These are phyloP conservation scores for Chunga burmeisteri DNA, from an alignment of 2,113 vertebrate genomes.

Conservation along the genomic window DNA sequence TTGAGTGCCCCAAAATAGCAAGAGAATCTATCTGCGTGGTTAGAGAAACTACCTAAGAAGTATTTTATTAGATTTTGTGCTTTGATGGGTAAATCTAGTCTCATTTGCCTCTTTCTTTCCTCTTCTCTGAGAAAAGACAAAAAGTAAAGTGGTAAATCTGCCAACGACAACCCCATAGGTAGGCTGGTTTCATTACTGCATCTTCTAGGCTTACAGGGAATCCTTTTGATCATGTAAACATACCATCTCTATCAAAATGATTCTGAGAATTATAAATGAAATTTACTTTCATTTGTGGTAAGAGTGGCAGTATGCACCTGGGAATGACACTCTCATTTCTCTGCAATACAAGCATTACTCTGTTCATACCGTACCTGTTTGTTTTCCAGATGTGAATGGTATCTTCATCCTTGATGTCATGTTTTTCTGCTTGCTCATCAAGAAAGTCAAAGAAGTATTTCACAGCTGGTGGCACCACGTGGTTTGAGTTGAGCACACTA, in stretches of 20 bases:
- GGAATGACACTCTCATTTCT: not conserved
- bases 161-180: not conserved
- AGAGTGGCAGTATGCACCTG: not conserved
- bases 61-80: not conserved
- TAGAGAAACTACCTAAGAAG: not conserved
- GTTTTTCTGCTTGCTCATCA: slow-evolving; percentile 94
- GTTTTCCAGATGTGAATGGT: slow-evolving; percentile 99
- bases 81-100: not conserved
- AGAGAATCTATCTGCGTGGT: not conserved
- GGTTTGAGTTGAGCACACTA: slow-evolving; percentile 89
- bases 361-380: slow-evolving; percentile 81
- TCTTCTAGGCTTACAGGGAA: not conserved
- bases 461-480: slow-evolving; percentile 91
- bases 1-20: not conserved
- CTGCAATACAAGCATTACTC: not conserved
- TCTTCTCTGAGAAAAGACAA: not conserved
- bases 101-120: not conserved
- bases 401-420: slow-evolving; percentile 94
- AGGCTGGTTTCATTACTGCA: not conserved
- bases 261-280: not conserved
- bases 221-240: not conserved
- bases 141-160: not conserved
- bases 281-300: not conserved
- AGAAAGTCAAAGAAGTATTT: slow-evolving; percentile 99
- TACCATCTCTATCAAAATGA: not conserved